Evolutionary conservation across 2,888 invertebrate genomes (phyloP).

Genomic region (Amphipoea oculea): DNA sequence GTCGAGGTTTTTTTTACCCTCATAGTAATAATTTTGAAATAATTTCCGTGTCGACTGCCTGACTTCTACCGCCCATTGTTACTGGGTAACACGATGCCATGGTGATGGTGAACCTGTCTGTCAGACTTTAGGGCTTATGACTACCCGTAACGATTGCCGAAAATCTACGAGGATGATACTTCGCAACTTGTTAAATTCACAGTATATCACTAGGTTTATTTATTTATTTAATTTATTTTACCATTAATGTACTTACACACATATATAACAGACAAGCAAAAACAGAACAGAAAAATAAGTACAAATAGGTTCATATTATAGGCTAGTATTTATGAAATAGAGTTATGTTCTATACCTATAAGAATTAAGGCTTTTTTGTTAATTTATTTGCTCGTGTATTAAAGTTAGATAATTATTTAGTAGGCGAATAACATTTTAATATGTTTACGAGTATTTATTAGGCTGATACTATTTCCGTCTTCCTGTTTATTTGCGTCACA

Average conservation of each 20-base stretch:
- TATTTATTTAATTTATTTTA: too few species aligned
- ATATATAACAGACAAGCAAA: too few species aligned
- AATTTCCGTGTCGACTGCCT: neutral
- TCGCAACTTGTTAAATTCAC: neutral
- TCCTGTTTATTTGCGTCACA: constrained; percentile 42
- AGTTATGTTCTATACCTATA: neutral
- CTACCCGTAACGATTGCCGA: neutral
- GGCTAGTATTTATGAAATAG: neutral
- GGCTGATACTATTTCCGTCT: constrained; percentile 18
- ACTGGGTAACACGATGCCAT: neutral
- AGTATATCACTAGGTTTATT: neutral
- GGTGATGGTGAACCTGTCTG: too few species aligned
- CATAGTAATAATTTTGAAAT: neutral
- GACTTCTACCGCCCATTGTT: neutral
- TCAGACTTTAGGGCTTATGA: neutral
- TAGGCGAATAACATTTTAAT: neutral
- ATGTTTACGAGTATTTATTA: neutral
- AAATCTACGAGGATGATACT: neutral
- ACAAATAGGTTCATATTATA: neutral
- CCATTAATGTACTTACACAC: too few species aligned
- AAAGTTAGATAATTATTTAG: constrained; percentile 14
- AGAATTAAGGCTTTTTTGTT: neutral
- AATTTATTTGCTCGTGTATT: neutral
- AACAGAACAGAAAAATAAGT: too few species aligned
- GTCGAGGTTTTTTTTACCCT: too few species aligned